phyloP scores from a whole-genome alignment of 2,113 vertebrate genomes.

The Prunella himalayana region DNA sequence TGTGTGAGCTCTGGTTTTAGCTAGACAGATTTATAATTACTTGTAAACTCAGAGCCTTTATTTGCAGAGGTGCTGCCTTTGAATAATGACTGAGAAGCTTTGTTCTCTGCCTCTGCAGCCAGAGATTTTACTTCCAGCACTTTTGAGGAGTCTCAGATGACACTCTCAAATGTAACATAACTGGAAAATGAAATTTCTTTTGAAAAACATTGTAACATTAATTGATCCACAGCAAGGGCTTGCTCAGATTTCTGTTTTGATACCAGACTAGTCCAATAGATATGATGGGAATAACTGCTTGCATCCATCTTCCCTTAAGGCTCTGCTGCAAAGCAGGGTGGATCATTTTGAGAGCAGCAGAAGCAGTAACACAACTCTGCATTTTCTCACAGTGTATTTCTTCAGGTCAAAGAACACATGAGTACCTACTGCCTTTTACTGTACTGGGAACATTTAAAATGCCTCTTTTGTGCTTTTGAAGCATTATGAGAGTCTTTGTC shows the following conservation, averaged over 20 bases:
- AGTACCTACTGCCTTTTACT: not conserved
- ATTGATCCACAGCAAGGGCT: not conserved
- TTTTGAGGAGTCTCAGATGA: not conserved
- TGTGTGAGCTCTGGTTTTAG: not conserved
- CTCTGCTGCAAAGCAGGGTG: not conserved
- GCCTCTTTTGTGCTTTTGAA: not conserved
- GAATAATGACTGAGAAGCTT: not conserved
- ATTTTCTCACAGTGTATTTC: not conserved
- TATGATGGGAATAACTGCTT: not conserved
- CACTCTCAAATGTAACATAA: not conserved
- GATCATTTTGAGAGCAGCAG: not conserved
- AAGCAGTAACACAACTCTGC: not conserved
- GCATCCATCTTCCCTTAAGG: not conserved
- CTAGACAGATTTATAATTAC: not conserved
- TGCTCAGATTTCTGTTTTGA: not conserved
- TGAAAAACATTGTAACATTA: not conserved
- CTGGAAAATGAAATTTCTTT: not conserved
- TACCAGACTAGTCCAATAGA: not conserved
- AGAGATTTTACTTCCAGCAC: not conserved
- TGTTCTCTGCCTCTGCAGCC: not conserved
- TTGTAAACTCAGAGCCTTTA: not conserved
- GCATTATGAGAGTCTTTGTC: not conserved
- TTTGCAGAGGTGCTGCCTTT: not conserved
- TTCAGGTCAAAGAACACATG: not conserved
- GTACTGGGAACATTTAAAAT: not conserved